Evolutionary conservation across 35 echinoderm and acorn worm species (phyloP).

Genomic region (Ophioderma brevispina): DNA sequence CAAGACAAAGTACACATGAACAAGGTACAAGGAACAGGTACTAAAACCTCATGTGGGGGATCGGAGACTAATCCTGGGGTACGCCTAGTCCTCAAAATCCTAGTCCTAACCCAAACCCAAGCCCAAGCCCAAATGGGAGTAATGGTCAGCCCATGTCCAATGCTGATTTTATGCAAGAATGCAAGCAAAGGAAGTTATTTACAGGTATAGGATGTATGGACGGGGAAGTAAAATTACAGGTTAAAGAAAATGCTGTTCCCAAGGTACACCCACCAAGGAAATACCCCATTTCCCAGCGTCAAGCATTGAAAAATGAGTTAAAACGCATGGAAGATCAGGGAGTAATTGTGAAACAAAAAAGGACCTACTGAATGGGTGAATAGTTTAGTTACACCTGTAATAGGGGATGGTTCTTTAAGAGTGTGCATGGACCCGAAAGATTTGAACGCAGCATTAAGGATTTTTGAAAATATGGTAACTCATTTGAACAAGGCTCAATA

Average conservation of each 20-base stretch:
- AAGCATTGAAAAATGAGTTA: slow-evolving; percentile 26
- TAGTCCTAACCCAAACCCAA: too few relatives aligned
- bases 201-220: slow-evolving; percentile 51
- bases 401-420: slow-evolving; percentile 37
- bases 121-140: too few relatives aligned
- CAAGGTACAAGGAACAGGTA: too few relatives aligned
- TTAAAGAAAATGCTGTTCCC: slow-evolving; percentile 17
- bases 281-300: slow-evolving; percentile 21
- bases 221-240: slow-evolving; percentile 57
- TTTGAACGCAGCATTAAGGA: slow-evolving; percentile 56
- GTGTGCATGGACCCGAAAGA: slow-evolving; percentile 61
- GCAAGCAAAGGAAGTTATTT: neutral
- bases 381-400: slow-evolving; percentile 25
- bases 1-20: too few relatives aligned
- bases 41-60: too few relatives aligned
- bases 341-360: slow-evolving; percentile 53
- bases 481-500: slow-evolving; percentile 15
- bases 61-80: too few relatives aligned
- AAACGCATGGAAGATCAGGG: slow-evolving; percentile 34
- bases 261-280: slow-evolving; percentile 34
- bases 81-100: too few relatives aligned
- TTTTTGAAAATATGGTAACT: slow-evolving; percentile 57
- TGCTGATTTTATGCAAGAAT: neutral
- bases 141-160: neutral
- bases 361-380: slow-evolving; percentile 65